Conservation (phyloP, 1,140 invertebrate genomes). For the Caerostris extrusa region DNA sequence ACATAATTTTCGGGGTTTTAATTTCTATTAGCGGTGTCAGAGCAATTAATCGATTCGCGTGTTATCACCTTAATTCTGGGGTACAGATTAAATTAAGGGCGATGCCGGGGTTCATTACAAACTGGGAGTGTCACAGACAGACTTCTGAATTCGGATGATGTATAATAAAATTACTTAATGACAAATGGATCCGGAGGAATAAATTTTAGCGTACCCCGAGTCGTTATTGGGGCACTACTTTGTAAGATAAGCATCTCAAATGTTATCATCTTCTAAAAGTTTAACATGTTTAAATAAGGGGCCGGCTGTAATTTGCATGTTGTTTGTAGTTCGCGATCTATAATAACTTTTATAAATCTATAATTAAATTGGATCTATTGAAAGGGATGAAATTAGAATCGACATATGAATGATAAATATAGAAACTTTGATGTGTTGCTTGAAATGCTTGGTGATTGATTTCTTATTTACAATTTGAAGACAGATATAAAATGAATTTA, state of each 20-base stretch:
- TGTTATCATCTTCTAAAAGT: not conserved
- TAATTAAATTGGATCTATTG: too few relatives aligned
- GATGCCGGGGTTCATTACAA: slow-evolving; percentile 15
- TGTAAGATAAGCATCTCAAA: not conserved
- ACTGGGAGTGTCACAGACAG: not conserved
- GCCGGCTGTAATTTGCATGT: too few relatives aligned
- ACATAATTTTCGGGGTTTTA: too few relatives aligned
- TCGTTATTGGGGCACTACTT: not conserved
- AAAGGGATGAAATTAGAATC: too few relatives aligned
- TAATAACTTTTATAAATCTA: too few relatives aligned
- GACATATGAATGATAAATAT: too few relatives aligned
- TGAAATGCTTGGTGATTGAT: too few relatives aligned
- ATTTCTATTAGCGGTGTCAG: not conserved
- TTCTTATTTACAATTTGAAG: too few relatives aligned
- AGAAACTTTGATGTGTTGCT: too few relatives aligned
- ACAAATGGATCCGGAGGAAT: slow-evolving; percentile 26
- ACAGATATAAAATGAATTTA: too few relatives aligned
- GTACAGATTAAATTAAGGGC: slow-evolving; percentile 31
- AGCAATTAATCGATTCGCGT: not conserved
- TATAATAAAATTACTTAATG: slow-evolving; percentile 27
- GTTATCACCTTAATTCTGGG: slow-evolving; percentile 12
- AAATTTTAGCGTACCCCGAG: not conserved
- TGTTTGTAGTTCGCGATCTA: too few relatives aligned
- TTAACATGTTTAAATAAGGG: not conserved
- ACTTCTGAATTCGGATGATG: slow-evolving; percentile 16